Base-by-base conservation (phyloP, 2,888 invertebrate species). In the Caenorhabditis becei region DNA sequence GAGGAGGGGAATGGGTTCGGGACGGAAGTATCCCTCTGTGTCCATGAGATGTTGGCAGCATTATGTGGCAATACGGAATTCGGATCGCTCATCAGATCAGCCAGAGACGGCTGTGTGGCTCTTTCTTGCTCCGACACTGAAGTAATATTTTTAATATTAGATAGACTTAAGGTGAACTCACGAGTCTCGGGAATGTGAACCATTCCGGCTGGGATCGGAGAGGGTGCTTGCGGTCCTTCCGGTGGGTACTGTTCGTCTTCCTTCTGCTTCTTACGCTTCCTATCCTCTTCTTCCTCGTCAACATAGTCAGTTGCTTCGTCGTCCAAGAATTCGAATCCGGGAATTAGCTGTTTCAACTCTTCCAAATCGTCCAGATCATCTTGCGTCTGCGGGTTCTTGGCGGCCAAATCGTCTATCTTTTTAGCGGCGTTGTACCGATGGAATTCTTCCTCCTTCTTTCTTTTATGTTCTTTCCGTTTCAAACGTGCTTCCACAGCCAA, bases 141-240 rank as follows among this genome's bases (percentile, higher is more conserved):
- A 77, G 41, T 8, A 44, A 10, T 10, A 37, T 4, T 26, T 28
- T 69, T 41, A 51, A 8, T 20, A 35, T 20, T 53, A 16, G n/a
- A 1, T 16, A 51, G 4, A n/a, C 26, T 59, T 3, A 10, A 41
- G 4, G 4, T 28, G 18, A 11, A 65, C 77, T 63, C 32, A 77
- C 77, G 37, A 14, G 80, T 80, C 44, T 80, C 80, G 2, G 80
- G 80, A 51, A 80, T 80, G 49, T 80, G 69, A 32, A 70, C 65
- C 74, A 80, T 80, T 65, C 80, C 80, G 18, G 80, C 80, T 2
- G 80, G 80, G 18, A 80, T 53, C 14, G 80, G 80, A 20, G 80
- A 80, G 14, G 70, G 75, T 1, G 75, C 69, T 67, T 66, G 78
- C 16, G 23, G 54, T 11, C 24, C 71, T 65, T 71, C 74, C 0